Conservation (phyloP, 2,888 invertebrate genomes). For the Cetonia aurata region DNA sequence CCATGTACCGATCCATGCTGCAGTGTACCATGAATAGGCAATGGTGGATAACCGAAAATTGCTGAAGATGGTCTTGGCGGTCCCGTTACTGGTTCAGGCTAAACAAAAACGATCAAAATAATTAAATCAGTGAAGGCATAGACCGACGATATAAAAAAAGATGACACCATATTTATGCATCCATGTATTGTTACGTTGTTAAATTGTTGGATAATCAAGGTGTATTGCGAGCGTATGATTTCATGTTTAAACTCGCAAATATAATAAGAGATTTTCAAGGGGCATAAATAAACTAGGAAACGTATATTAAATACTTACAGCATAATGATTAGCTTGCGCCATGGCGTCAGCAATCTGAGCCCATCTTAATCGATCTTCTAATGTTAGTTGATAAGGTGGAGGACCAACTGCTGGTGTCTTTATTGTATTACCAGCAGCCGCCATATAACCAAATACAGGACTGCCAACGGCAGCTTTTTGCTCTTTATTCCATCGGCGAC, state of each 20-base stretch:
- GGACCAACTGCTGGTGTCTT: slow-evolving; percentile 81
- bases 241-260: no score
- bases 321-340: slow-evolving; percentile 88
- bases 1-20: slow-evolving; percentile 67
- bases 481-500: slow-evolving; percentile 90
- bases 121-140: not conserved
- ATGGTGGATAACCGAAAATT: slow-evolving; percentile 83
- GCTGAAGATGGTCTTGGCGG: slow-evolving; percentile 85
- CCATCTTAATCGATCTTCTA: slow-evolving; percentile 88
- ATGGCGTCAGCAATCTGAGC: slow-evolving; percentile 91
- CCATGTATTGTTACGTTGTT: no score
- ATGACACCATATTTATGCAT: no score
- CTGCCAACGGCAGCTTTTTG: slow-evolving; percentile 86
- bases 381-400: slow-evolving; percentile 82
- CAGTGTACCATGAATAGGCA: slow-evolving; percentile 69
- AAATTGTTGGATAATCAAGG: no score
- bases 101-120: slow-evolving; percentile 49
- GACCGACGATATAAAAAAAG: no score
- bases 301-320: slow-evolving; percentile 71
- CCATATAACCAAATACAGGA: slow-evolving; percentile 90
- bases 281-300: not conserved
- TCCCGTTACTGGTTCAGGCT: slow-evolving; percentile 80
- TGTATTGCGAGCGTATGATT: no score
- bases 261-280: not conserved
- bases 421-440: slow-evolving; percentile 75